Base-by-base conservation (phyloP, 1,140 invertebrate species). In the Drosophila repleta region DNA sequence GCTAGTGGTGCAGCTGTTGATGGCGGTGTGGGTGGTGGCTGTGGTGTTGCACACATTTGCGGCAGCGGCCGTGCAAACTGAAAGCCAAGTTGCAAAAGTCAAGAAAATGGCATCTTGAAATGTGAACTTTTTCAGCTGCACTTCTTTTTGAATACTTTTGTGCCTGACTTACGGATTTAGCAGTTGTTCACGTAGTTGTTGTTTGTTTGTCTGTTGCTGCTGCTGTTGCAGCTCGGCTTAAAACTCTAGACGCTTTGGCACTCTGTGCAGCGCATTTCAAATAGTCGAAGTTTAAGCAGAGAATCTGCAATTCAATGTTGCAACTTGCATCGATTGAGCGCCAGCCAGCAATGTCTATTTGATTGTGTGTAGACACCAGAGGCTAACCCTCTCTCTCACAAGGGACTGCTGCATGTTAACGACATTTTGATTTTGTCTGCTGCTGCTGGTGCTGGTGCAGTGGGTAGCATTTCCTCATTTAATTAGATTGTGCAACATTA, bases 71-170 rank as follows among this genome's bases (percentile, higher is more conserved):
- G 51, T 20, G 71, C 65, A 61, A 83, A 65, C 66, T 82, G 75
- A 83, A 83, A 76, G 57, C 62, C 63, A 87, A 82, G 77, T 77
- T 79, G 18, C 39, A 18, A 83, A 84, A 87, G 79, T 78, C 73
- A 75, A 78, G 75, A 88, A 76, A 87, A 87, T 87, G 82, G 83
- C 82, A 85, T 82, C 82, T 87, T 79, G 82, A 82, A 87, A 87
- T 87, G 78, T 88, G 81, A 88, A 87, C 65, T 80, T 85, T 87
- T 85, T 87, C 75, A 77, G 78, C 67, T 87, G 79, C 78, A 82
- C 78, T 87, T 82, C 78, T 82, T 87, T 87, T 71, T 88, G 83
- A 87, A 87, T 87, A 88, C 82, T 87, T 85, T 87, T 85, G 78
- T 66, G 82, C 80, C 74, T 76, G 82, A 87, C 82, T 87, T 87